Base-by-base conservation (phyloP, 2,888 invertebrate genomes). In the Lasioglossum vierecki region DNA sequence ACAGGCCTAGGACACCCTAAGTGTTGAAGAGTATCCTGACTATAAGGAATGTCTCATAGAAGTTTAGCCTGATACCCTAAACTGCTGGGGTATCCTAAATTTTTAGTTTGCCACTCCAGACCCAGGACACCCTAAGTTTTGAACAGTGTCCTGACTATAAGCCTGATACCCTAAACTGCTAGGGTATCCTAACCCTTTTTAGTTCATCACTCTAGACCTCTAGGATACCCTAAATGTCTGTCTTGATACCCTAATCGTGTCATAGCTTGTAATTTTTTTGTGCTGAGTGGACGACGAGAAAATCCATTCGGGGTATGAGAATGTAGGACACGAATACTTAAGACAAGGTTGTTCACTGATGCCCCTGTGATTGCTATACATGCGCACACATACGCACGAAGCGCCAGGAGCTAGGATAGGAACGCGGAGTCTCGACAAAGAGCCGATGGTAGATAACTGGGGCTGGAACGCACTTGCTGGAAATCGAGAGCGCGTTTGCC, bases 391-490 rank as follows among this genome's bases (percentile, higher is more conserved):
- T 9, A n/a, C 8, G n/a, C 6, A 0, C 35, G 30, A 63, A 22
- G 30, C 26, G 66, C 53, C 49, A 35, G n/a, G 49, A 53, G 46
- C 18, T 49, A 39, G 78, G 41, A 39, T 18, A 35, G 53, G 22
- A 68, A 15, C 15, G 46, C 15, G 22, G 22, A 66, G 76, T 26
- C 15, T 49, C 35, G 39, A 81, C 81, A 79, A 81, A 81, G 81
- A 49, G 70, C 71, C n/a, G 79, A 81, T 81, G 71, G 46, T 30
- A 81, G 81, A 81, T 81, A 81, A 78, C 79, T 39, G 80, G 15
- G 90, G 93, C 92, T 79, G 72, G 79, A 22, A 79, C 80, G 46
- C 74, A 22, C 39, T 53, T 18, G 26, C 18, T 76, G 35, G 41
- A 49, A 60, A 74, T 66, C 76, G 80, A 46, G 70, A 71, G 77